Base-by-base conservation (phyloP, 2,797 vertebrate genomes). In the Pseudomugil gertrudae region DNA sequence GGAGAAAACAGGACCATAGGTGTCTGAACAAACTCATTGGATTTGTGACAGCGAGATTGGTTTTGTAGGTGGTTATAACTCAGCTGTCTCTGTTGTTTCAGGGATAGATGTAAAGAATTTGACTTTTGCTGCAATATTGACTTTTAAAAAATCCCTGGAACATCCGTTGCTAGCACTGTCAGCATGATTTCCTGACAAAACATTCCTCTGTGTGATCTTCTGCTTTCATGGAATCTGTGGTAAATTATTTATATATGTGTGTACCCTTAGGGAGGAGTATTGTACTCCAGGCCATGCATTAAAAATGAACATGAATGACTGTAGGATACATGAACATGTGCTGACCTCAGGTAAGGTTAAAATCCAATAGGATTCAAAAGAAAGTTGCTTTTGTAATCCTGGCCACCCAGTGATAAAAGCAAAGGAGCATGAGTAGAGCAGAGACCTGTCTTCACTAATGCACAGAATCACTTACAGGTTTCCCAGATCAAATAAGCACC, bases 211-310 rank as follows among this genome's bases (percentile, higher is more conserved):
- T 51, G 36, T 45, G 57, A 32, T 33, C 19, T 47, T 69, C 84
- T 82, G 64, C 75, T 72, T 64, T 80, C 75, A 71, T 61, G 54
- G 38, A 76, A 80, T 76, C 40, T 30, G 60, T 75, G 56, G 43
- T 86, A 79, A 91, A 90, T 90, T 89, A 90, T 86, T 80, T 66
- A 87, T 82, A 77, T 74, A 73, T 69, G 76, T 80, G 67, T 72
- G 66, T 71, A 43, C 52, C 84, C 73, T 67, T 52, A 3, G 83
- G 85, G 79, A 78, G 56, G 58, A 72, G 55, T 77, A 64, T 74
- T 70, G 69, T 79, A 76, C 72, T 85, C 69, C 24, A 35, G 72
- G 76, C 74, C 72, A 69, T 88, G 56, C 69, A 89, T 89, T 86
- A 88, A 89, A 85, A 84, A 89, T 90, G 79, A 84, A 72, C 78